A percentile compares a stretch with the other conserved stretches of the same genome.
These are phyloP conservation scores for Cartodere bifasciata DNA, from an alignment of 2,888 invertebrate species.

Conservation along the genomic window DNA sequence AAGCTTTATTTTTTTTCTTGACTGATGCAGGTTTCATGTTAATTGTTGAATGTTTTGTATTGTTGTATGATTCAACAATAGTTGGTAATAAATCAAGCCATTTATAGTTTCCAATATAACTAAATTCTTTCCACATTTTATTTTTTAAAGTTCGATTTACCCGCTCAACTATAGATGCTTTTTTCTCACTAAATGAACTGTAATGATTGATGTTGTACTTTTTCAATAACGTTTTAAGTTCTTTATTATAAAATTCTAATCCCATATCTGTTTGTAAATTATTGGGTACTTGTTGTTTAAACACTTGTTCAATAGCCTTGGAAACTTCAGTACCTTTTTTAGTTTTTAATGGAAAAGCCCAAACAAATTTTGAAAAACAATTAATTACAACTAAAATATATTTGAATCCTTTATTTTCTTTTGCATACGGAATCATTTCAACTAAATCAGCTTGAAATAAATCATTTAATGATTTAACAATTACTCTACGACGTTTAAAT, in stretches of 20 bases:
- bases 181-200: slow-evolving; percentile 17
- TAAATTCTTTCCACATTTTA: slow-evolving; percentile 16
- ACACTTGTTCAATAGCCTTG: slow-evolving; percentile 21
- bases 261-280: slow-evolving; percentile 22
- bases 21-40: slow-evolving; percentile 17
- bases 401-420: slow-evolving; percentile 22
- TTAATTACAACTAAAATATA: slow-evolving; percentile 26
- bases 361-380: slow-evolving; percentile 28
- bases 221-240: slow-evolving; percentile 17
- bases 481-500: too few species aligned
- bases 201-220: slow-evolving; percentile 16
- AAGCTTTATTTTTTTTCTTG: slow-evolving; percentile 15
- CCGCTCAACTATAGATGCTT: slow-evolving; percentile 21
- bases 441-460: too few species aligned
- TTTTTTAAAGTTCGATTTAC: slow-evolving; percentile 17
- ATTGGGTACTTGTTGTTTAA: slow-evolving; percentile 15
- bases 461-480: too few species aligned
- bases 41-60: slow-evolving; percentile 17
- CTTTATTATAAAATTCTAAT: slow-evolving; percentile 20
- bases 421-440: too few species aligned
- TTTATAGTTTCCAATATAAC: slow-evolving; percentile 15
- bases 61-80: slow-evolving; percentile 19
- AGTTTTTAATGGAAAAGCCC: slow-evolving; percentile 23
- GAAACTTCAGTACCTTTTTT: slow-evolving; percentile 21
- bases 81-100: slow-evolving; percentile 15